Evolutionary conservation across 2,888 invertebrate genomes (phyloP).

Genomic region (Xanthostigma xanthostigma): DNA sequence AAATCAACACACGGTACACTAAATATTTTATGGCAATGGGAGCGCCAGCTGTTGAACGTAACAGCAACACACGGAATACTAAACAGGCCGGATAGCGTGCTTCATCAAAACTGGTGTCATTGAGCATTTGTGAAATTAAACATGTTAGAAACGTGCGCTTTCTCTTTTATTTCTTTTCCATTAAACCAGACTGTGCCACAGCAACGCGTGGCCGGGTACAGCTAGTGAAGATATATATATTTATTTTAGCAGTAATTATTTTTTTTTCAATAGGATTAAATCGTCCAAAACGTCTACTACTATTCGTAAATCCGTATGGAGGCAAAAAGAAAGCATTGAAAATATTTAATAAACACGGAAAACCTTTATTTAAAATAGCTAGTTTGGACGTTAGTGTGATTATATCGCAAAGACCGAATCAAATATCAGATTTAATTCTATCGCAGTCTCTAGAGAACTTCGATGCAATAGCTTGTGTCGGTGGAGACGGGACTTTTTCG

Average conservation of each 20-base stretch:
- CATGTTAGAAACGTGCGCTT: too few relatives aligned
- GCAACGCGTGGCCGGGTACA: too few relatives aligned
- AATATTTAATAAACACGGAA: slow-evolving; percentile 59
- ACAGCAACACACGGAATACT: too few relatives aligned
- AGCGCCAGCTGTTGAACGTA: too few relatives aligned
- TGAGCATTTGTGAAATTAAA: too few relatives aligned
- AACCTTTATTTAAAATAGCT: slow-evolving; percentile 46
- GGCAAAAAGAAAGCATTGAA: slow-evolving; percentile 58
- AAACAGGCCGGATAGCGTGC: too few relatives aligned
- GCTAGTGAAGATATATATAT: too few relatives aligned
- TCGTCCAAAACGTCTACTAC: slow-evolving; percentile 53
- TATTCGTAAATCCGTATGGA: slow-evolving; percentile 76
- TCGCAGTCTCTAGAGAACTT: slow-evolving; percentile 39
- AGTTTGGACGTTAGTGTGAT: slow-evolving; percentile 49
- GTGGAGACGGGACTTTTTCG: slow-evolving; percentile 76
- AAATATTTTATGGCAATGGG: too few relatives aligned
- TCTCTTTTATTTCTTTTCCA: too few relatives aligned
- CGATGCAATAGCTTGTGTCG: slow-evolving; percentile 63
- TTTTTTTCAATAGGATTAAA: slow-evolving; percentile 30
- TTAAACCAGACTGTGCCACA: too few relatives aligned
- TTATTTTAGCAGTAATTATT: background rate
- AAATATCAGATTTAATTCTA: slow-evolving; percentile 54
- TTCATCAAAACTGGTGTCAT: too few relatives aligned
- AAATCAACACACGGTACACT: too few relatives aligned
- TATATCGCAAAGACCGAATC: slow-evolving; percentile 59